Evolutionary conservation across 2,888 invertebrate genomes (phyloP), one percentile per base, ranked within the genome.

Genomic region (Odiellus spinosus): DNA sequence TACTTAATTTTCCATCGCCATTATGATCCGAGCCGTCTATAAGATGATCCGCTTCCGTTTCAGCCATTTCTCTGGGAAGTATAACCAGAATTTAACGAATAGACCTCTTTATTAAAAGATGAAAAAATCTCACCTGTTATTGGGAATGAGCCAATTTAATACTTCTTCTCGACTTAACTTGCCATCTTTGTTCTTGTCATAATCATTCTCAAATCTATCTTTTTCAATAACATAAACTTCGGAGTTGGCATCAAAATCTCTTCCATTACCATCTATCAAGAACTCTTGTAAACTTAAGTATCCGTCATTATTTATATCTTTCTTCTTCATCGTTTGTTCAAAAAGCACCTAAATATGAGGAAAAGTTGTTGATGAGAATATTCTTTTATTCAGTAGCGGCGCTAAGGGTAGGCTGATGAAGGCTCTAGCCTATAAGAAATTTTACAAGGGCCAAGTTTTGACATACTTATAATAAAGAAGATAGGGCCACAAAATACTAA

Each of bases 41-140:
- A 53, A 95, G 70, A 69, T 95, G 93, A 46, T 80, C 77, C 1
- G 86, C 87, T 67, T 95, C 95, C 59, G 90, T 88, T 19, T 72
- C 74, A 0, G 93, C 90, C 55, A 87, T 82, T 61, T 87, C 85
- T 11, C 81, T 82, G 63, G 46, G 66, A 63, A 58, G 52, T 44
- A 40, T 36, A n/a, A n/a, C n/a, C n/a, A n/a, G n/a, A n/a, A n/a
- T n/a, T n/a, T n/a, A n/a, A n/a, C n/a, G n/a, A 26, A 40, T 10
- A 14, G 12, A 12, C 15, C 17, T 11, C 12, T 11, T 8, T n/a
- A 39, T 11, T 11, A n/a, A n/a, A n/a, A n/a, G n/a, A n/a, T n/a
- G n/a, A n/a, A n/a, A n/a, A n/a, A n/a, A 40, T 72, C 78, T 75
- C 64, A 83, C 83, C 81, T 79, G 65, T 86, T 87, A 61, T 84